phyloP scores from a whole-genome alignment of 2,888 invertebrate species.

The Matsumyia berberina region DNA sequence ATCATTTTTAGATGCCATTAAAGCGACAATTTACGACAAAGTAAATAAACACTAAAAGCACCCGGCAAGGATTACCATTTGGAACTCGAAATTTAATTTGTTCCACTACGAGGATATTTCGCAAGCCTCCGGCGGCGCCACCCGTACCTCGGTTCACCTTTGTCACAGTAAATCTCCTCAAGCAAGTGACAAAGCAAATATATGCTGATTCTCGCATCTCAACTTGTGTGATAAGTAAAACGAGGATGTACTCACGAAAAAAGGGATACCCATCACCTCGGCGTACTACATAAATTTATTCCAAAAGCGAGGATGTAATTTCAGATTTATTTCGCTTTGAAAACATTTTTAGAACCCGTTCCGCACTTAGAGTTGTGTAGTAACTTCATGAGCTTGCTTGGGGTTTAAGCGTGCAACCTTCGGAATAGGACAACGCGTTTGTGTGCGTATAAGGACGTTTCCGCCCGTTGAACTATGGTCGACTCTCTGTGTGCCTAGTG shows the following conservation, averaged over 20 bases:
- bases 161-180: constrained; percentile 43
- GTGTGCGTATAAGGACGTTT: constrained; percentile 25
- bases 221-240: constrained; percentile 45
- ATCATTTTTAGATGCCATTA: constrained; percentile 47
- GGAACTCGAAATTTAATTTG: constrained; percentile 59
- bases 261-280: neutral
- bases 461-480: constrained; percentile 23
- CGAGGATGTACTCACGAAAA: constrained; percentile 37
- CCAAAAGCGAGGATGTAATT: constrained; percentile 44
- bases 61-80: constrained; percentile 29
- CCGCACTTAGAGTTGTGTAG: constrained; percentile 31
- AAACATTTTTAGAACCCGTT: constrained; percentile 49
- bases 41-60: constrained; percentile 60
- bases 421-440: neutral
- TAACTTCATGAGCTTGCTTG: constrained; percentile 7
- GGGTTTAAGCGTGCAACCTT: neutral
- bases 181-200: constrained; percentile 53
- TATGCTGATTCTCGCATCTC: constrained; percentile 44
- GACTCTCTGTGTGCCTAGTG: neutral
- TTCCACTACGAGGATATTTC: constrained; percentile 8
- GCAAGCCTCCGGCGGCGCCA: neutral
- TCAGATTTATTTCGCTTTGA: constrained; percentile 57
- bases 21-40: constrained; percentile 56
- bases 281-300: constrained; percentile 39
- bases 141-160: constrained; percentile 14